Conservation (phyloP, 2,797 vertebrate species). For the Anguilla pacifica region DNA sequence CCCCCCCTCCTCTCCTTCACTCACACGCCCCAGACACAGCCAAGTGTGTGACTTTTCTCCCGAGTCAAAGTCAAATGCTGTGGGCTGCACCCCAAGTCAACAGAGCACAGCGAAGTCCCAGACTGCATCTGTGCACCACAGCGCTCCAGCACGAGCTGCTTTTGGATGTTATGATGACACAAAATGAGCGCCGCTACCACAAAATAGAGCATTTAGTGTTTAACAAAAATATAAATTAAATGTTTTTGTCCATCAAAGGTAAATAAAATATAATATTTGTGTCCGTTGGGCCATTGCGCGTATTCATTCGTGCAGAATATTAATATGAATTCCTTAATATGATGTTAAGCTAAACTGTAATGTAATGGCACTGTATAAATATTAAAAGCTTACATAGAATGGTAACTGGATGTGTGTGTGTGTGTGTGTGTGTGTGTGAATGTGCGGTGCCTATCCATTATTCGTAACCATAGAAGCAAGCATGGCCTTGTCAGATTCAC, state of each 20-base stretch:
- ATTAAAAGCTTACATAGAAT: neutral
- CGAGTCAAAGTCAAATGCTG: constrained; percentile 28
- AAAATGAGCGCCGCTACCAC: neutral
- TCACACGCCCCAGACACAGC: neutral
- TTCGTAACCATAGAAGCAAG: neutral
- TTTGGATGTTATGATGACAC: neutral
- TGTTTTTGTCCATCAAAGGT: neutral
- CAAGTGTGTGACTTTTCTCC: constrained; percentile 29
- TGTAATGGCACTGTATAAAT: neutral
- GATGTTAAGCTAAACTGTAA: neutral
- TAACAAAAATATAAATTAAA: neutral
- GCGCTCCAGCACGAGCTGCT: neutral
- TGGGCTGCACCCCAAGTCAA: neutral
- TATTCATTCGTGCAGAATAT: neutral
- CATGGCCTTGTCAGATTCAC: neutral
- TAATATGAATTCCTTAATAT: neutral
- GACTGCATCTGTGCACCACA: neutral
- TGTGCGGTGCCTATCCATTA: neutral
- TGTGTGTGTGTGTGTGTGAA: too few relatives aligned
- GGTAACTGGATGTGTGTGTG: neutral
- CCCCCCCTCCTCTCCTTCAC: neutral
- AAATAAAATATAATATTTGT: too few relatives aligned
- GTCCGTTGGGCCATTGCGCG: neutral
- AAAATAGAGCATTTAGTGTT: neutral
- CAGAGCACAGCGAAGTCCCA: neutral